These are phyloP conservation scores for Melanotaenia pygmaea DNA, from an alignment of 2,797 vertebrate genomes.

Conservation along the genomic window DNA sequence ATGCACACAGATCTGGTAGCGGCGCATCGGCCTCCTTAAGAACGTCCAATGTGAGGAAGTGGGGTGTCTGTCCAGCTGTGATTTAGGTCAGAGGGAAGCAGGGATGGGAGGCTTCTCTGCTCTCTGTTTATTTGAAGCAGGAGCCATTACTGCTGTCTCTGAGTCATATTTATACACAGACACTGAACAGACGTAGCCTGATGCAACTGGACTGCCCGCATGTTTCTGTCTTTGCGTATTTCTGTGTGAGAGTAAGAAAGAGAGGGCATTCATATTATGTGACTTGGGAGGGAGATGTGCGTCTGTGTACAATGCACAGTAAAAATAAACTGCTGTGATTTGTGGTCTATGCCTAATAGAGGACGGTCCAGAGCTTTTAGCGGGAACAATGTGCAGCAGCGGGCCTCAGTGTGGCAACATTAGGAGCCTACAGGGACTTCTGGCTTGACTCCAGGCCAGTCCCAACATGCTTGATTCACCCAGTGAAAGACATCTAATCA, in stretches of 20 bases:
- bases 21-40: conserved; percentile 61
- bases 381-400: conserved; percentile 42
- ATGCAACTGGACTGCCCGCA: conserved; percentile 48
- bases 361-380: conserved; percentile 58
- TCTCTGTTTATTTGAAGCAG: conserved; percentile 86
- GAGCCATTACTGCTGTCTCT: conserved; percentile 85
- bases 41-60: conserved; percentile 76
- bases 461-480: conserved; percentile 66
- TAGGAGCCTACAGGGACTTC: conserved; percentile 57
- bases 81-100: conserved; percentile 81
- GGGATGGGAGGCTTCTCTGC: conserved; percentile 75
- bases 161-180: conserved; percentile 83
- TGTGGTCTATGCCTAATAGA: conserved; percentile 68
- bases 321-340: conserved; percentile 78
- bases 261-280: conserved; percentile 56
- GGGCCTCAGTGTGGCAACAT: conserved; percentile 56
- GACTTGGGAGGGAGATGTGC: conserved; percentile 57
- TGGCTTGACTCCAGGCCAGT: conserved; percentile 62
- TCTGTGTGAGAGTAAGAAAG: conserved; percentile 33
- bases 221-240: conserved; percentile 37
- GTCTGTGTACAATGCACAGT: conserved; percentile 70
- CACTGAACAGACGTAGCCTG: conserved; percentile 75
- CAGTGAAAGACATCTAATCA: conserved; percentile 76
- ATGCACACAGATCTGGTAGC: conserved; percentile 46
- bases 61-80: conserved; percentile 77